Conservation (phyloP, 2,888 invertebrate species). For the Agonum fuliginosum region DNA sequence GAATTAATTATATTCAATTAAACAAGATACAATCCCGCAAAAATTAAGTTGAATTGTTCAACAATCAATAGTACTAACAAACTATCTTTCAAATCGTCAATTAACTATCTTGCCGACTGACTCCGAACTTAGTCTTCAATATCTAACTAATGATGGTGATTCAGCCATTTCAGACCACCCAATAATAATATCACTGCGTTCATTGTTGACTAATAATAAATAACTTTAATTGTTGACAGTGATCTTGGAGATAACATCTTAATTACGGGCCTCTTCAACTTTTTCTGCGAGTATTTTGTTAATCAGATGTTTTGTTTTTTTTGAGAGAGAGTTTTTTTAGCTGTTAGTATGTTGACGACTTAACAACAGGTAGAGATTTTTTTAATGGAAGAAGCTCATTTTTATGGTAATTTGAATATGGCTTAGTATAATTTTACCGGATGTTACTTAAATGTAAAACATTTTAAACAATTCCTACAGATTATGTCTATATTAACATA, state of each 20-base stretch:
- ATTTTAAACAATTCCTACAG: no score
- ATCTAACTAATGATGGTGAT: conserved; percentile 55
- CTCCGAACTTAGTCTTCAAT: conserved; percentile 15
- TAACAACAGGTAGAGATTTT: neutral
- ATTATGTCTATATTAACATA: no score
- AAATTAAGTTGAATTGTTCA: no score
- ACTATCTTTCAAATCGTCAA: conserved; percentile 2
- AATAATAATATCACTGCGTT: conserved; percentile 71
- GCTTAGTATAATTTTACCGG: neutral
- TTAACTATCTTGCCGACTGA: neutral
- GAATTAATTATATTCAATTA: conserved; percentile 14
- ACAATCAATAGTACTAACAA: neutral
- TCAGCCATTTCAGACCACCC: conserved; percentile 70
- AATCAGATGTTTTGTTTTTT: conserved; percentile 26
- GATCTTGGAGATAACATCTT: conserved; percentile 72
- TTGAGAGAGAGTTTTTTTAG: neutral
- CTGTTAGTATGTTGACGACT: neutral
- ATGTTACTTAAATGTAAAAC: neutral
- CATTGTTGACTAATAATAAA: conserved; percentile 73
- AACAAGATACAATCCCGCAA: neutral
- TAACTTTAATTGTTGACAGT: conserved; percentile 74
- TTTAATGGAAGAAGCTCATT: neutral
- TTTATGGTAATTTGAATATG: neutral
- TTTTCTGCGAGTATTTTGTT: conserved; percentile 48
- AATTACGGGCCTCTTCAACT: conserved; percentile 66